These are phyloP conservation scores for Tetranychus piercei DNA, from an alignment of 2,888 invertebrate genomes.

Conservation along the genomic window DNA sequence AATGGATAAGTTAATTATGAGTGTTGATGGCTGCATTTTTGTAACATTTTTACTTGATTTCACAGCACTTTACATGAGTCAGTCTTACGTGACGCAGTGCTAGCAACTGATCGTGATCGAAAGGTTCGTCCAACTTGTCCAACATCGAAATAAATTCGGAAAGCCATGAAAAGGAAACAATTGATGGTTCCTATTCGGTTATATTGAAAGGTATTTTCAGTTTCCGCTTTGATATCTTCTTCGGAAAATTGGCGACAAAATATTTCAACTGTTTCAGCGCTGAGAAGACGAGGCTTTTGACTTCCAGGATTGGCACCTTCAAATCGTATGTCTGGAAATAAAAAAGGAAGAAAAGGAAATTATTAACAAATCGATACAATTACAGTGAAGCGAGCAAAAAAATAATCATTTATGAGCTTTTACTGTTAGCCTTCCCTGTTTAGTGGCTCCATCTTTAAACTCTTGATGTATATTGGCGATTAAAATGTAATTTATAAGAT, in stretches of 20 bases:
- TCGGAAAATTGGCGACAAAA: conserved; percentile 5
- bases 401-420: too few relatives aligned
- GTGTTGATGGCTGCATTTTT: too few relatives aligned
- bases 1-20: too few relatives aligned
- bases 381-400: too few relatives aligned
- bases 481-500: too few relatives aligned
- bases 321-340: background rate
- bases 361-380: too few relatives aligned
- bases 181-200: conserved; percentile 14
- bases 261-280: conserved; percentile 14
- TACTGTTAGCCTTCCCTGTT: background rate
- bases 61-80: background rate
- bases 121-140: background rate
- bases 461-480: background rate
- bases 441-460: background rate
- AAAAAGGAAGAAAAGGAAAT: background rate
- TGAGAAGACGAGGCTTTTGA: background rate
- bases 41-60: background rate
- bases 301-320: background rate
- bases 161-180: conserved; percentile 8
- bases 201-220: conserved; percentile 12
- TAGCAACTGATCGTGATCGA: background rate
- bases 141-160: conserved; percentile 8
- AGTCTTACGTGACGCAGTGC: background rate
- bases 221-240: conserved; percentile 12